A percentile compares a stretch with the other conserved stretches of the same genome.
Conservation (phyloP, 2,888 invertebrate species). For the Ectemnius cavifrons region DNA sequence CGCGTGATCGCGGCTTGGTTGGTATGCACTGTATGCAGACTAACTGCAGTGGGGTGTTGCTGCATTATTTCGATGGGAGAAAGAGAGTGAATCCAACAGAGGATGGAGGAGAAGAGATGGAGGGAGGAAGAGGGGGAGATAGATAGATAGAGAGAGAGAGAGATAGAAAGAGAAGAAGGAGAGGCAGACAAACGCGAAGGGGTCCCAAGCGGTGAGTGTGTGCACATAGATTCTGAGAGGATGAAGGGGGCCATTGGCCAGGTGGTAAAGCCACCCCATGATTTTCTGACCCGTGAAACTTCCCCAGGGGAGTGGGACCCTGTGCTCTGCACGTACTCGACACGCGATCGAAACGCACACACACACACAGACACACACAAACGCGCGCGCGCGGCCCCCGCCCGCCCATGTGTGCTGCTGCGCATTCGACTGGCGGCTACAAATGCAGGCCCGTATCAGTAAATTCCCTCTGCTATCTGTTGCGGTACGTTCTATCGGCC, state of each 20-base stretch:
- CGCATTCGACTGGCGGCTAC: constrained; percentile 54
- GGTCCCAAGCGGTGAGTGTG: constrained; percentile 22
- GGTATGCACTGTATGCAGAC: constrained; percentile 70
- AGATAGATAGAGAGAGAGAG: constrained; percentile 17
- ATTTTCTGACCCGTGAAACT: constrained; percentile 70
- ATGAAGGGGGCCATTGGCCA: constrained; percentile 61
- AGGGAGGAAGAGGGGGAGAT: constrained; percentile 6
- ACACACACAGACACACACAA: no score
- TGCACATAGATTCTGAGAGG: constrained; percentile 22
- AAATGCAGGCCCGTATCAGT: constrained; percentile 40
- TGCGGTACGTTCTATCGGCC: constrained; percentile 38
- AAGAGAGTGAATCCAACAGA: constrained; percentile 43
- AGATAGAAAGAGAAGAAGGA: constrained; percentile 20
- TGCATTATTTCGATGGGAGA: constrained; percentile 64
- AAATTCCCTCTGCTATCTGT: constrained; percentile 42
- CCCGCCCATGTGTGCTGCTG: constrained; percentile 28
- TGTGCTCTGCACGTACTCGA: constrained; percentile 9
- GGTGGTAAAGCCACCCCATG: constrained; percentile 72
- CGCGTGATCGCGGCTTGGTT: constrained; percentile 60
- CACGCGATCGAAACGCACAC: constrained; percentile 14
- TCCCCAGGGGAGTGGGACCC: constrained; percentile 36
- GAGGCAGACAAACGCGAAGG: constrained; percentile 17
- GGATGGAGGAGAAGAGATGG: neutral
- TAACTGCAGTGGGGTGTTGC: constrained; percentile 62
- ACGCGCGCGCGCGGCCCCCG: constrained; percentile 14